These are phyloP conservation scores for Xanthorhoe designata DNA, from an alignment of 2,888 invertebrate genomes.

Conservation along the genomic window DNA sequence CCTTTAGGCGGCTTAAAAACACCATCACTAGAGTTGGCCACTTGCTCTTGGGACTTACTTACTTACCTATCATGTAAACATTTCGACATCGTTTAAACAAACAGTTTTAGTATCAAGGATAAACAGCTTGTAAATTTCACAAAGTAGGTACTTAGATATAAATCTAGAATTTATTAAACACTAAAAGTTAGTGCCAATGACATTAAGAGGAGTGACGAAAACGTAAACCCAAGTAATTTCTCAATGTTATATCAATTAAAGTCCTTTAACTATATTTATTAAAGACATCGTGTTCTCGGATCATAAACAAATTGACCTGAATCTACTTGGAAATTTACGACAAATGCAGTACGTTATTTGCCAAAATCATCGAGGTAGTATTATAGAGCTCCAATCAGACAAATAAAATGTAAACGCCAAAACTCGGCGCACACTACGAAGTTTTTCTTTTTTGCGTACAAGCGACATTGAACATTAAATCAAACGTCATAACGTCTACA, in stretches of 20 bases:
- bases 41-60: too few relatives aligned
- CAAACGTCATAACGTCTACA: too few relatives aligned
- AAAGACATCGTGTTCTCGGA: slow-evolving; percentile 36
- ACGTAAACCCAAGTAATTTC: slow-evolving; percentile 28
- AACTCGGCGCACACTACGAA: too few relatives aligned
- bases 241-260: slow-evolving; percentile 37
- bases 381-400: too few relatives aligned
- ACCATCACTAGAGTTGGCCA: too few relatives aligned
- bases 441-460: too few relatives aligned
- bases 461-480: too few relatives aligned
- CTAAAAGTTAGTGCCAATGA: neutral
- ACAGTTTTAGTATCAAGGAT: neutral
- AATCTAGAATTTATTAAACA: neutral
- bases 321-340: slow-evolving; percentile 50
- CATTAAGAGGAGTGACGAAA: slow-evolving; percentile 8
- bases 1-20: too few relatives aligned
- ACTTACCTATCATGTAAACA: too few relatives aligned
- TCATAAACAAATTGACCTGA: slow-evolving; percentile 53
- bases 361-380: too few relatives aligned
- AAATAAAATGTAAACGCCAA: too few relatives aligned
- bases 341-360: slow-evolving; percentile 33
- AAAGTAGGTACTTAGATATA: slow-evolving; percentile 3
- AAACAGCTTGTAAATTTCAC: neutral
- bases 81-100: neutral
- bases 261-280: slow-evolving; percentile 37